These are phyloP conservation scores for Tribolium castaneum DNA, from an alignment of 1,140 invertebrate species.

Conservation along the genomic window DNA sequence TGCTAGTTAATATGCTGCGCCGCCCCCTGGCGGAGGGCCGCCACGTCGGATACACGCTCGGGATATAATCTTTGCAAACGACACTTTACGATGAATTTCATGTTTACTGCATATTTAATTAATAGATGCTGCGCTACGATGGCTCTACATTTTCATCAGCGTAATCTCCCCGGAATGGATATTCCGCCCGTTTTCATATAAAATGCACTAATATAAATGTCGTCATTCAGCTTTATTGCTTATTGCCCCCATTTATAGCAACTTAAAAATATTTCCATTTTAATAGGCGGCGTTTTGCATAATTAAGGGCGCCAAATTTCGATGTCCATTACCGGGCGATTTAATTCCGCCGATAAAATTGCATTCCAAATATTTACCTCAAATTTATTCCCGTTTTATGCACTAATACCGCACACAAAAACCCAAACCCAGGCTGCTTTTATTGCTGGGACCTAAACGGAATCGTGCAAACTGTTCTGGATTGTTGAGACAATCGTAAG, in stretches of 20 bases:
- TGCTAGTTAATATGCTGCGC: constrained; percentile 45
- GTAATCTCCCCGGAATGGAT: constrained; percentile 38
- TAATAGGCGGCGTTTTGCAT: constrained; percentile 36
- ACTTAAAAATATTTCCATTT: constrained; percentile 44
- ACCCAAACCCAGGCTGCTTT: neutral
- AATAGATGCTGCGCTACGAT: constrained; percentile 45
- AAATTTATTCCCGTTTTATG: constrained; percentile 11
- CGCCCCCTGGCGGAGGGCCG: constrained; percentile 15
- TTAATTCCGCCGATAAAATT: constrained; percentile 25
- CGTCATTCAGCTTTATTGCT: constrained; percentile 39
- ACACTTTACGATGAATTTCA: constrained; percentile 55
- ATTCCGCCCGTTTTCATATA: constrained; percentile 33
- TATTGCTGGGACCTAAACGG: constrained; percentile 23
- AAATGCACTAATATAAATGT: constrained; percentile 44
- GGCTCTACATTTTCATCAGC: constrained; percentile 46
- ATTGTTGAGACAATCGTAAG: constrained; percentile 6
- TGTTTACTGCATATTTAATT: constrained; percentile 58
- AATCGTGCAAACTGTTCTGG: constrained; percentile 22
- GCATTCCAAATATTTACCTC: constrained; percentile 27
- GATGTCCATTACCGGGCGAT: constrained; percentile 23
- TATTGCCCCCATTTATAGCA: constrained; percentile 41
- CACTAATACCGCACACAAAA: neutral
- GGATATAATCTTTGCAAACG: constrained; percentile 55
- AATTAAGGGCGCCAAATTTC: constrained; percentile 39
- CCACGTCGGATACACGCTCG: constrained; percentile 6